Conservation (phyloP, 2,888 invertebrate species). For the Eupelmus urozonus region DNA sequence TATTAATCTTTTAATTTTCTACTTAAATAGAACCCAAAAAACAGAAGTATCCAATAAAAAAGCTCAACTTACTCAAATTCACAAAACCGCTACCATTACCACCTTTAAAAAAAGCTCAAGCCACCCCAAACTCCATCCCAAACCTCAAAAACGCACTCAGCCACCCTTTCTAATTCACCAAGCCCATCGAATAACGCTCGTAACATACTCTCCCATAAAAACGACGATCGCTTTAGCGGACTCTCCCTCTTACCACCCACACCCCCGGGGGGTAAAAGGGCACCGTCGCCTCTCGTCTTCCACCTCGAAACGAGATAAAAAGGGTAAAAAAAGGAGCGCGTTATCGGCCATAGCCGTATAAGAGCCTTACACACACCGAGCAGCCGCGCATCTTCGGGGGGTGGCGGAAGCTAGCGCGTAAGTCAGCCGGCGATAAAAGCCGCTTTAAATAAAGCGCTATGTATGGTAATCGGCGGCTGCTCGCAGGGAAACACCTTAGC, state of each 20-base stretch:
- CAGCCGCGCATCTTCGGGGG: conserved; percentile 19
- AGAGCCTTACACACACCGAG: background rate
- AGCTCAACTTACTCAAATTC: no score
- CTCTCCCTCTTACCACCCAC: background rate
- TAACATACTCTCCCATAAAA: conserved; percentile 17
- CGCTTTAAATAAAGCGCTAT: conserved; percentile 70
- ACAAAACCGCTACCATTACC: no score
- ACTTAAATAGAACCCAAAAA: no score
- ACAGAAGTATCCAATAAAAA: no score
- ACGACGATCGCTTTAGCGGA: conserved; percentile 29
- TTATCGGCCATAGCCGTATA: conserved; percentile 35
- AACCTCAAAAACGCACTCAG: background rate
- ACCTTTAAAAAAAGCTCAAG: no score
- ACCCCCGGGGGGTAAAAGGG: background rate
- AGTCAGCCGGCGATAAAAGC: conserved; percentile 69
- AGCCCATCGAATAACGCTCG: background rate
- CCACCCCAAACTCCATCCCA: no score
- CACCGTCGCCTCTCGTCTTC: background rate
- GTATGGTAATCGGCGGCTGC: conserved; percentile 67
- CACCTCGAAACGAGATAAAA: conserved; percentile 29
- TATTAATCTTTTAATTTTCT: no score
- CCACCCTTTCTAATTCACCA: conserved; percentile 14
- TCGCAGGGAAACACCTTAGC: conserved; percentile 16
- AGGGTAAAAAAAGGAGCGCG: conserved; percentile 12
- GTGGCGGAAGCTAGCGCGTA: conserved; percentile 60